Evolutionary conservation across 2,797 vertebrate genomes (phyloP).

Genomic region (Lemur catta): DNA sequence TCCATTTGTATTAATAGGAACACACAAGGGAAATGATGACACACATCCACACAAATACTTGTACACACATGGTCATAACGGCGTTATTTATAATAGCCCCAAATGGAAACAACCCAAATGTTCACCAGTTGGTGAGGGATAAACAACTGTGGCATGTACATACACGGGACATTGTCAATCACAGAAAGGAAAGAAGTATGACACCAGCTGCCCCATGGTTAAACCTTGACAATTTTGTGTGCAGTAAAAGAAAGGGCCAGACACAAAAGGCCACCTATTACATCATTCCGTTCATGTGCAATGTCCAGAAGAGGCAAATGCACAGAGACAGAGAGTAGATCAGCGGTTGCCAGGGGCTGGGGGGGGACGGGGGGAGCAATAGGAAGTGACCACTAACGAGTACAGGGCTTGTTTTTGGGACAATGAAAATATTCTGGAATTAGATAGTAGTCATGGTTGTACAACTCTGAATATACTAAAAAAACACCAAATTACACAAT

Average conservation of each 20-base stretch:
- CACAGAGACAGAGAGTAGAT: not conserved
- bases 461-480: not conserved
- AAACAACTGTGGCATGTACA: not conserved
- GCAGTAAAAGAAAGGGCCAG: not conserved
- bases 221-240: not conserved
- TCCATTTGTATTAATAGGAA: not conserved
- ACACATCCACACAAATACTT: too few species aligned
- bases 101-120: not conserved
- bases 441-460: not conserved
- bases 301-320: not conserved
- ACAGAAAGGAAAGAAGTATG: not conserved
- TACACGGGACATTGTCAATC: not conserved
- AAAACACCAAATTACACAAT: not conserved
- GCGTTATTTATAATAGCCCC: not conserved
- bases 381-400: too few species aligned
- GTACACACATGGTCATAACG: not conserved
- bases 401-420: not conserved
- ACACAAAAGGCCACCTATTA: not conserved
- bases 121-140: not conserved
- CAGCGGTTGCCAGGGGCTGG: not conserved
- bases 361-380: too few species aligned
- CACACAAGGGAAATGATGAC: not conserved
- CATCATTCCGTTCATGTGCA: not conserved
- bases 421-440: not conserved
- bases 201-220: not conserved